Percentiles rank a stretch among this genome's conserved stretches.
These are phyloP conservation scores for Theocolax elegans DNA, from an alignment of 1,140 invertebrate genomes.

Conservation along the genomic window DNA sequence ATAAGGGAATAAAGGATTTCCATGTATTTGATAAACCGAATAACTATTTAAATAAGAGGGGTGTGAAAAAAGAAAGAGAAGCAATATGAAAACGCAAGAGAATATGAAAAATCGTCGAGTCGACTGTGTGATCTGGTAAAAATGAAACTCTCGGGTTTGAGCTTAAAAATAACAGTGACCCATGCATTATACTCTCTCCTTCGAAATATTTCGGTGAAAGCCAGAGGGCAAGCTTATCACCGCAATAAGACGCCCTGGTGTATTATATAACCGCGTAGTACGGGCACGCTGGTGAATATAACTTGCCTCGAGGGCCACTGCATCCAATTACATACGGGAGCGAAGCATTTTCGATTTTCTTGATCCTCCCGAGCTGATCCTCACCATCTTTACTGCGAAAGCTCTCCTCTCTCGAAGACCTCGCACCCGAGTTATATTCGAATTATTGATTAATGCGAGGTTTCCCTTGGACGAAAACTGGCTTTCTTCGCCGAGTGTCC, in stretches of 20 bases:
- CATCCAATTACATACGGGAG: constrained; percentile 26
- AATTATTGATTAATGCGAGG: constrained; percentile 19
- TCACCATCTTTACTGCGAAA: neutral
- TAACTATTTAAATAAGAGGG: too few relatives aligned
- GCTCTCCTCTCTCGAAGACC: neutral
- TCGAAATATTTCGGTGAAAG: neutral
- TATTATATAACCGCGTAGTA: neutral
- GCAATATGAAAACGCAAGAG: too few relatives aligned
- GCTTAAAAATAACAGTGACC: neutral
- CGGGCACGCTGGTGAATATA: too few relatives aligned
- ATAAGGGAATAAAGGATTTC: too few relatives aligned
- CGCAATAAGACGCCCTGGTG: constrained; percentile 19
- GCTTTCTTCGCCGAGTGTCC: neutral
- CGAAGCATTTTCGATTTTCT: constrained; percentile 28
- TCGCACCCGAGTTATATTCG: constrained; percentile 4
- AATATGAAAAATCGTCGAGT: too few relatives aligned
- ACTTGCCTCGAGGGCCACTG: neutral
- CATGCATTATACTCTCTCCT: neutral
- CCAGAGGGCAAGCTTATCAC: neutral
- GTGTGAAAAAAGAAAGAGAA: too few relatives aligned
- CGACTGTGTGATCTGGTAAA: too few relatives aligned
- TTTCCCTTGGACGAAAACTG: constrained; percentile 1
- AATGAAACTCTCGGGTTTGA: too few relatives aligned
- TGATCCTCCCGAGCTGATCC: neutral
- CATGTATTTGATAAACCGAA: too few relatives aligned